Conservation (phyloP, 2,888 invertebrate species). For the Spisula solida region DNA sequence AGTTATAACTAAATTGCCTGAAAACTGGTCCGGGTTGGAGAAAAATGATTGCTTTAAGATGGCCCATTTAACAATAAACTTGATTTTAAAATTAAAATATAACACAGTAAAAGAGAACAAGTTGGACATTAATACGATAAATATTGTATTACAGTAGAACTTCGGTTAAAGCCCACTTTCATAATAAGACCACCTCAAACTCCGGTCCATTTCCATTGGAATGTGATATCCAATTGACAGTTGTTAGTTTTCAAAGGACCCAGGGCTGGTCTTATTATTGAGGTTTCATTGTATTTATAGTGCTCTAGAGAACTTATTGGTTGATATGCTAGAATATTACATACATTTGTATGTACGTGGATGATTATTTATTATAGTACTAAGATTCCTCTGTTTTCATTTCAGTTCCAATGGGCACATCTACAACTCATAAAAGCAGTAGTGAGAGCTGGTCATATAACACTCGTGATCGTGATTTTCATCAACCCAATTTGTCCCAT, state of each 20-base stretch:
- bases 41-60: neutral
- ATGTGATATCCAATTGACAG: no score
- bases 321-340: neutral
- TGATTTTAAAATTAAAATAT: no score
- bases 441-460: constrained; percentile 72
- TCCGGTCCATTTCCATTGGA: no score
- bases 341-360: neutral
- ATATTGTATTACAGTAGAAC: no score
- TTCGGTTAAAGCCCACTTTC: no score
- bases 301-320: neutral
- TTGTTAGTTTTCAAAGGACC: no score
- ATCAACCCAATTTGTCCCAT: constrained; percentile 58
- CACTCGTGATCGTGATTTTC: constrained; percentile 59
- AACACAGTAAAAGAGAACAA: no score
- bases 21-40: neutral
- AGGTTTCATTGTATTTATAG: no score
- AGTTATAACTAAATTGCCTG: neutral
- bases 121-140: no score
- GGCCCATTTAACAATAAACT: no score
- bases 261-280: no score
- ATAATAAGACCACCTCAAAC: no score
- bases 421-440: constrained; percentile 61
- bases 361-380: neutral
- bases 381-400: neutral
- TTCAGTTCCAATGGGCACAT: constrained; percentile 69